Evolutionary conservation across 2,888 invertebrate genomes (phyloP).

Genomic region (Siphlonurus alternatus): DNA sequence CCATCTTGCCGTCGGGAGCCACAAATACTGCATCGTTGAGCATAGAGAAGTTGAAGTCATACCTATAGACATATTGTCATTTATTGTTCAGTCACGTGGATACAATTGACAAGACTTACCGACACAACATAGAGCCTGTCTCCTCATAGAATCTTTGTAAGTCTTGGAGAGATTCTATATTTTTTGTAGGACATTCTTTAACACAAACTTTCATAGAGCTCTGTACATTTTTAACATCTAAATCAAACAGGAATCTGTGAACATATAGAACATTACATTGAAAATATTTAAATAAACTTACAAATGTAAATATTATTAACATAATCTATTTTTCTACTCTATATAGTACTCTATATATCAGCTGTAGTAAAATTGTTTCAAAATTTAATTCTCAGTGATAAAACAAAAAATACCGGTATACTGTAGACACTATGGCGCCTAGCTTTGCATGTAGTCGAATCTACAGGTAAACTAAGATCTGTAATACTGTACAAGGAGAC

Average conservation of each 20-base stretch:
- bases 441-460: too few relatives aligned
- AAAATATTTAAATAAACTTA: slow-evolving; percentile 9
- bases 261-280: slow-evolving; percentile 8
- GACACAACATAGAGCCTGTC: slow-evolving; percentile 61
- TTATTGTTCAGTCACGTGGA: not conserved
- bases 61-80: slow-evolving; percentile 18
- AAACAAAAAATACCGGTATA: not conserved
- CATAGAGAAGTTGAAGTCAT: slow-evolving; percentile 34
- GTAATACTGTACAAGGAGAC: too few relatives aligned
- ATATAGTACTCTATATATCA: not conserved
- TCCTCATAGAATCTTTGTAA: slow-evolving; percentile 52
- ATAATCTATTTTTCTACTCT: too few relatives aligned
- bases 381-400: not conserved
- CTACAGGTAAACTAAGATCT: too few relatives aligned
- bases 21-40: not conserved
- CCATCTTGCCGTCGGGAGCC: not conserved
- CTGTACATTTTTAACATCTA: slow-evolving; percentile 58
- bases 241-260: slow-evolving; percentile 57
- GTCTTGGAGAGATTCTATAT: slow-evolving; percentile 43
- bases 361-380: not conserved
- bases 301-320: not conserved
- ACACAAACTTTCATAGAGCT: slow-evolving; percentile 78
- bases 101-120: slow-evolving; percentile 23
- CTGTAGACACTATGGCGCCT: too few relatives aligned
- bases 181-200: slow-evolving; percentile 60